Conservation (phyloP, 2,888 invertebrate species). For the Phaedon cochleariae region DNA sequence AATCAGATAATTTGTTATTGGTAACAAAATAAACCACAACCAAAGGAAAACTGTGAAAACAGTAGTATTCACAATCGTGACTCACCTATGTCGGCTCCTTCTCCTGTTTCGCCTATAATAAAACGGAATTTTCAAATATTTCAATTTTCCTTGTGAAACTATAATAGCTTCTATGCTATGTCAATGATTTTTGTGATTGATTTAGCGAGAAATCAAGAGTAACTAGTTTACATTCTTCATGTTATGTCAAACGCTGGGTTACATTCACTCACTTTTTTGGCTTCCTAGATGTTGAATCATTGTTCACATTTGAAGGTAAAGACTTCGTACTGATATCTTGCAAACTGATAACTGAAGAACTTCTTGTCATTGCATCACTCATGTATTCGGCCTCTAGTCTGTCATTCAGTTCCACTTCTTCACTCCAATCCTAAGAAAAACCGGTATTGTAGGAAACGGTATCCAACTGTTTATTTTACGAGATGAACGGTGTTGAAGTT, state of each 20-base stretch:
- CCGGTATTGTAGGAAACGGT: neutral
- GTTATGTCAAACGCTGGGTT: neutral
- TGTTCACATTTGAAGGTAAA: constrained; percentile 46
- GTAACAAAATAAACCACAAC: neutral
- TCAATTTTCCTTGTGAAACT: neutral
- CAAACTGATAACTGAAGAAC: constrained; percentile 66
- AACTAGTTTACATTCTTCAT: neutral
- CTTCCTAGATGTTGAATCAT: constrained; percentile 52
- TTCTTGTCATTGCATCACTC: constrained; percentile 64
- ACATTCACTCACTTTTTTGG: constrained; percentile 42
- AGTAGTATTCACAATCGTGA: neutral
- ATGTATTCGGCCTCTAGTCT: constrained; percentile 63
- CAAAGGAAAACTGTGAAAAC: neutral
- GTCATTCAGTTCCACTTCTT: constrained; percentile 68
- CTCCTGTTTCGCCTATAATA: constrained; percentile 48
- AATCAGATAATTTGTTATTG: neutral
- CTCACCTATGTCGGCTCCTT: constrained; percentile 50
- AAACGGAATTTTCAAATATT: constrained; percentile 16
- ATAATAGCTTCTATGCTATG: no score
- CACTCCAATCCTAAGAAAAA: constrained; percentile 67
- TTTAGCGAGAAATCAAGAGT: no score
- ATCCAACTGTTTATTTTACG: neutral
- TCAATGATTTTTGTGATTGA: no score
- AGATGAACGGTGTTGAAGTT: no score
- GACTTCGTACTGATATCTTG: constrained; percentile 56